Conservation (phyloP, 2,113 vertebrate genomes). For the Mellivora capensis region DNA sequence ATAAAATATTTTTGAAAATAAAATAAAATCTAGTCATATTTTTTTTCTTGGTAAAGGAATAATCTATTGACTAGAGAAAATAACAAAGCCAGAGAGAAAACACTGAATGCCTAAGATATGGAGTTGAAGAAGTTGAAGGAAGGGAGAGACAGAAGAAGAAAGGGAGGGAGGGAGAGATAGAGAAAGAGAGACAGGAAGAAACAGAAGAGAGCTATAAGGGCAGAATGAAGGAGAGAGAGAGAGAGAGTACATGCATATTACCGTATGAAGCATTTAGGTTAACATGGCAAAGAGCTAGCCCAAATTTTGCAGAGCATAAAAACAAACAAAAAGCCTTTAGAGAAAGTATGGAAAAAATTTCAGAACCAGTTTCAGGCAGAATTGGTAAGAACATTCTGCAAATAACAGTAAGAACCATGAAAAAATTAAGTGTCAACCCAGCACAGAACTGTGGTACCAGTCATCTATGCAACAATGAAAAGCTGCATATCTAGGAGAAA, state of each 20-base stretch:
- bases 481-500: neutral
- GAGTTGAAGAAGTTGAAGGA: neutral
- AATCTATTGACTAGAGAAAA: neutral
- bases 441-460: neutral
- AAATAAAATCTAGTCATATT: neutral
- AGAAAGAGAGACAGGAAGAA: neutral
- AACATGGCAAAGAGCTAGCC: neutral
- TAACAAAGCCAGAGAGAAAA: neutral
- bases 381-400: neutral
- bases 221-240: neutral
- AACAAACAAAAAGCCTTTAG: neutral
- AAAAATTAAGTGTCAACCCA: neutral
- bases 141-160: neutral
- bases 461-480: neutral
- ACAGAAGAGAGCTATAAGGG: neutral
- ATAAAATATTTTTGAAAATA: too few species aligned
- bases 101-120: neutral
- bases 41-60: neutral
- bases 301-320: neutral
- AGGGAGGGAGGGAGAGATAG: neutral
- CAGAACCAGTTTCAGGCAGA: neutral
- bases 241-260: neutral
- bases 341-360: neutral
- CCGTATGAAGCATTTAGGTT: neutral
- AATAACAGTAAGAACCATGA: neutral